A percentile compares a stretch with the other conserved stretches of the same genome.
Evolutionary conservation across 2,888 invertebrate genomes (phyloP).

Genomic region (Trissolcus brochymenae): DNA sequence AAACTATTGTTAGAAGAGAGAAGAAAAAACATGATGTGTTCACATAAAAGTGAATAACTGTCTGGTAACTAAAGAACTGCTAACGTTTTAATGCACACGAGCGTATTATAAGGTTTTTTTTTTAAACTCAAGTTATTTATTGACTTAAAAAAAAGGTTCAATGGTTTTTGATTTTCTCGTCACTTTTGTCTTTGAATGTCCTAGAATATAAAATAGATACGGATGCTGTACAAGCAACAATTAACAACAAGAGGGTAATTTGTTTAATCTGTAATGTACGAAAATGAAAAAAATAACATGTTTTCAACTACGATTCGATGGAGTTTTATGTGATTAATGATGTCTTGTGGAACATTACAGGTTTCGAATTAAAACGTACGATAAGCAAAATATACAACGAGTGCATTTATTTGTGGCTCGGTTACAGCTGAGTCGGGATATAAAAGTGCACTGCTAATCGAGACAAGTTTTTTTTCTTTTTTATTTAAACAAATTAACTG

Average conservation of each 20-base stretch:
- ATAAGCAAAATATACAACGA: slow-evolving; percentile 30
- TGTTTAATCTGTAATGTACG: slow-evolving; percentile 33
- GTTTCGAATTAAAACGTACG: slow-evolving; percentile 16
- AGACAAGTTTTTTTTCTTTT: slow-evolving; percentile 6
- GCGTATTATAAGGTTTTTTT: slow-evolving; percentile 6
- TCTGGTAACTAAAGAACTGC: slow-evolving; percentile 19
- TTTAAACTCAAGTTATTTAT: slow-evolving; percentile 16
- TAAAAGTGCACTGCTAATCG: slow-evolving; percentile 13
- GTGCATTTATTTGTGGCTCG: slow-evolving; percentile 44
- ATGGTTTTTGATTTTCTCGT: slow-evolving; percentile 10
- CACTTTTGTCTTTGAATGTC: not conserved
- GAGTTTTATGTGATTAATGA: slow-evolving; percentile 18
- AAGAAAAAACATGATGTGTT: slow-evolving; percentile 22
- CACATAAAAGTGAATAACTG: slow-evolving; percentile 12
- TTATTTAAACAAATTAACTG: slow-evolving; percentile 15
- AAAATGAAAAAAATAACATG: slow-evolving; percentile 4
- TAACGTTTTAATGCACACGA: slow-evolving; percentile 33
- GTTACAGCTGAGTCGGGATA: slow-evolving; percentile 10
- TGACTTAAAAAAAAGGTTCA: slow-evolving; percentile 7
- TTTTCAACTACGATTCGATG: slow-evolving; percentile 4
- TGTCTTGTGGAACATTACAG: slow-evolving; percentile 37
- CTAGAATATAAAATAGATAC: slow-evolving; percentile 4
- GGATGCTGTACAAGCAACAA: slow-evolving; percentile 13
- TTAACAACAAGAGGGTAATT: slow-evolving; percentile 16
- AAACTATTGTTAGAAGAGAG: not conserved